These are phyloP conservation scores for Athalia rosae DNA, from an alignment of 2,888 invertebrate genomes.

Conservation along the genomic window DNA sequence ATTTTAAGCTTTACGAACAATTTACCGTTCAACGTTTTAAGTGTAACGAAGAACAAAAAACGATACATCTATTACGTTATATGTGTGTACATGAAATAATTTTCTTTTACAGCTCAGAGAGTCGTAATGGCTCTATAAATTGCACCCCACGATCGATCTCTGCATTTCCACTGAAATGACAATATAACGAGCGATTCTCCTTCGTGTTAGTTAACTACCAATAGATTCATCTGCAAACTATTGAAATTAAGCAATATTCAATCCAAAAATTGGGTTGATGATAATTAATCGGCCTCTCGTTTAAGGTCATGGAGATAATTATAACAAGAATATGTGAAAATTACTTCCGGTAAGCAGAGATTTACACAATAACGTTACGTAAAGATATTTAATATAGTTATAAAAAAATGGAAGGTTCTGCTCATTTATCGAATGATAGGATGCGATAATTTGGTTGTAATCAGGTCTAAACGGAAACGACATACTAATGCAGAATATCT, in stretches of 20 bases:
- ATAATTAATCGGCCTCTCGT: slow-evolving; percentile 2
- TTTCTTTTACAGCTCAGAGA: slow-evolving; percentile 15
- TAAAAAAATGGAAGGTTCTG: slow-evolving; percentile 16
- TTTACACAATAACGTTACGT: slow-evolving; percentile 12
- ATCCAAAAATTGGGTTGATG: neutral
- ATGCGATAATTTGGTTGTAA: neutral
- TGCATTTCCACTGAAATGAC: slow-evolving; percentile 5
- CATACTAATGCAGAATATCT: neutral
- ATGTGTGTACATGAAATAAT: slow-evolving; percentile 2
- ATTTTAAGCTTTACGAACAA: slow-evolving; percentile 26
- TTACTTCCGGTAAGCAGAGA: slow-evolving; percentile 21
- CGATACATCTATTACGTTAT: neutral
- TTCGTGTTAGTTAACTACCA: slow-evolving; percentile 4
- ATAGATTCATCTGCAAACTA: neutral
- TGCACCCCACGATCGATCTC: slow-evolving; percentile 7
- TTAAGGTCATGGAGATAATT: neutral
- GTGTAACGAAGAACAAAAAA: neutral
- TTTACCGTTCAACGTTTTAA: slow-evolving; percentile 20
- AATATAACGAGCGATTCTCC: neutral
- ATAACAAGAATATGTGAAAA: neutral
- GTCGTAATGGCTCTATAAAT: slow-evolving; percentile 31
- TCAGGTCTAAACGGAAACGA: slow-evolving; percentile 26
- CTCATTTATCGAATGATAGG: neutral
- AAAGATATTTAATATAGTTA: neutral
- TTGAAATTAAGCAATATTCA: neutral